Evolutionary conservation across 2,797 vertebrate genomes (phyloP).

Genomic region (Paratrypauchen microcephalus): DNA sequence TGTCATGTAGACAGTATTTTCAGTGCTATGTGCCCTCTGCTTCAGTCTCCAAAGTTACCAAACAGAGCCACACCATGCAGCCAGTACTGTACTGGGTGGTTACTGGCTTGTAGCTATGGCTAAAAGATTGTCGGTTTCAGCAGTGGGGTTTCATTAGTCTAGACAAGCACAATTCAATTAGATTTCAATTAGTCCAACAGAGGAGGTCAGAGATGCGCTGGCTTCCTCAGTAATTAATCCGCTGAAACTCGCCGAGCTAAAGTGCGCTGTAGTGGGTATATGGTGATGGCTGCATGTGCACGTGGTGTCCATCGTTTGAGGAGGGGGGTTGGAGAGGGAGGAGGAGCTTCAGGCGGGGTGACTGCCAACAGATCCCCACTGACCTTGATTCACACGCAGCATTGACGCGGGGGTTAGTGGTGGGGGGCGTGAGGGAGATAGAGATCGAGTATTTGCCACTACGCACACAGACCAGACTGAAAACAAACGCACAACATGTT

Average conservation of each 20-base stretch:
- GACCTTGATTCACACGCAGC: slow-evolving; percentile 75
- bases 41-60: slow-evolving; percentile 5
- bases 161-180: slow-evolving; percentile 84
- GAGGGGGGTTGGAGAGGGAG: slow-evolving; percentile 22
- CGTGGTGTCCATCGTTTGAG: slow-evolving; percentile 35
- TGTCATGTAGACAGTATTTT: neutral
- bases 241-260: slow-evolving; percentile 59
- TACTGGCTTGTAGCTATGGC: slow-evolving; percentile 42
- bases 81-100: slow-evolving; percentile 33
- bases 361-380: slow-evolving; percentile 69
- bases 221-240: slow-evolving; percentile 81
- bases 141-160: slow-evolving; percentile 80
- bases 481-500: slow-evolving; percentile 17
- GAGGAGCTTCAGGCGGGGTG: slow-evolving; percentile 20
- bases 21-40: neutral
- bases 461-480: slow-evolving; percentile 8
- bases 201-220: slow-evolving; percentile 77
- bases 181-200: slow-evolving; percentile 81
- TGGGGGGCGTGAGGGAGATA: slow-evolving; percentile 28
- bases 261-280: slow-evolving; percentile 51
- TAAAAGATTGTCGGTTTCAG: slow-evolving; percentile 75
- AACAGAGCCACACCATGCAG: slow-evolving; percentile 11
- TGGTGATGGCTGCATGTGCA: slow-evolving; percentile 54
- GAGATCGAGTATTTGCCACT: slow-evolving; percentile 47
- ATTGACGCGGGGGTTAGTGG: slow-evolving; percentile 14